phyloP scores from a whole-genome alignment of 1,140 invertebrate genomes.

The Leptinotarsa lineolata region DNA sequence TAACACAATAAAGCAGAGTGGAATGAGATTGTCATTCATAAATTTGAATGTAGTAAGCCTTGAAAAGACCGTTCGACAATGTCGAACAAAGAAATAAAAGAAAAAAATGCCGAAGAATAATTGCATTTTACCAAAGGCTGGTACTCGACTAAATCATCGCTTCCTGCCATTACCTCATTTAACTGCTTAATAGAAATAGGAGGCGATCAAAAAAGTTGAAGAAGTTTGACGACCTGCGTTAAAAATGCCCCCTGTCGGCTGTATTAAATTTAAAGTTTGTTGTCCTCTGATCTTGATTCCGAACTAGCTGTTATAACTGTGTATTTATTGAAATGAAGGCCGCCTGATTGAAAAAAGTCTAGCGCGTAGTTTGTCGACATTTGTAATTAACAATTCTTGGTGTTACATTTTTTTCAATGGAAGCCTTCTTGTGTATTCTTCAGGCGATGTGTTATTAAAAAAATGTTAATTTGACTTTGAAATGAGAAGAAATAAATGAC shows the following conservation, averaged over 20 bases:
- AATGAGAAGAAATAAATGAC: too few species aligned
- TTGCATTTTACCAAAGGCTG: slow-evolving; percentile 16
- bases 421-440: too few species aligned
- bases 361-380: too few species aligned
- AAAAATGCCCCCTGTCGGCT: background rate
- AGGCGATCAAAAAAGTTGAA: slow-evolving; percentile 17
- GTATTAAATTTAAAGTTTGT: slow-evolving; percentile 2
- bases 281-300: slow-evolving; percentile 5
- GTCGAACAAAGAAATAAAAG: slow-evolving; percentile 8
- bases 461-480: too few species aligned
- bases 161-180: slow-evolving; percentile 24
- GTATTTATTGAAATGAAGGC: background rate
- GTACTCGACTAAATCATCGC: slow-evolving; percentile 7
- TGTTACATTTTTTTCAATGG: too few species aligned
- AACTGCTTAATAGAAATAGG: slow-evolving; percentile 20
- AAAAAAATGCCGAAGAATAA: slow-evolving; percentile 11
- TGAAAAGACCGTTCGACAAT: background rate
- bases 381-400: too few species aligned
- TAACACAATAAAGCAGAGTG: slow-evolving; percentile 10
- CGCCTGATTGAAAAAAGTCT: too few species aligned
- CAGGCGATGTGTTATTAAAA: too few species aligned
- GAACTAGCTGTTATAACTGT: background rate
- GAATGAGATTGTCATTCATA: slow-evolving; percentile 18
- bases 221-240: slow-evolving; percentile 18
- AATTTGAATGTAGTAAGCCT: slow-evolving; percentile 19